A percentile compares a stretch with the other conserved stretches of the same genome.
phyloP scores from a whole-genome alignment of 2,888 invertebrate genomes.

The Arrhopalites spinosus region DNA sequence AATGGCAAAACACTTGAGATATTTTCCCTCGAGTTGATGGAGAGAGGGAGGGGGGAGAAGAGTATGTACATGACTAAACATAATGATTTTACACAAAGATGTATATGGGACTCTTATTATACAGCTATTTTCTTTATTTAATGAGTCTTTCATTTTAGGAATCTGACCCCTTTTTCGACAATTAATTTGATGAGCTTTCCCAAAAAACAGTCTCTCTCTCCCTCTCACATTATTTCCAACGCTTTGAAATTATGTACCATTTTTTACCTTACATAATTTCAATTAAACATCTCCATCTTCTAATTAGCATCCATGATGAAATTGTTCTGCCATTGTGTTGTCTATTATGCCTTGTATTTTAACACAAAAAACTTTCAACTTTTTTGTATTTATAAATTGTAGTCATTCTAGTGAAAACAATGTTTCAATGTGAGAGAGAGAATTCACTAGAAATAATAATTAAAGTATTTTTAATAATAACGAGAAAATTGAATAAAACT shows the following conservation, averaged over 20 bases:
- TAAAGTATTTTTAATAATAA: too few species aligned
- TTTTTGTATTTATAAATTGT: too few species aligned
- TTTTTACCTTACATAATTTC: not conserved
- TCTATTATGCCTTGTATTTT: too few species aligned
- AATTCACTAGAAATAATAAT: too few species aligned
- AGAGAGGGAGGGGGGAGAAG: not conserved
- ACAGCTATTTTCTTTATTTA: not conserved
- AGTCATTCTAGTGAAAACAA: too few species aligned
- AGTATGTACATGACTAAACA: not conserved
- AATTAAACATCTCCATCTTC: not conserved
- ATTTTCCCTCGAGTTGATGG: slow-evolving; percentile 21
- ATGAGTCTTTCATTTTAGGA: not conserved
- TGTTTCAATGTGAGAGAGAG: too few species aligned
- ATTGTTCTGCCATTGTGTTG: too few species aligned
- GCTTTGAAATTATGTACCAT: not conserved
- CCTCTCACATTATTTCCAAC: not conserved
- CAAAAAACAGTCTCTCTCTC: not conserved
- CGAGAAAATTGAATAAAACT: too few species aligned
- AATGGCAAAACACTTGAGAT: slow-evolving; percentile 43
- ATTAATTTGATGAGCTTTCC: slow-evolving; percentile 1
- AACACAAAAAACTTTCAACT: too few species aligned
- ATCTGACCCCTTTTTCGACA: slow-evolving; percentile 1
- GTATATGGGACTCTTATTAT: not conserved
- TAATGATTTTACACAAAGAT: not conserved
- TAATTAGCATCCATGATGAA: not conserved